phyloP scores from a whole-genome alignment of 2,888 invertebrate genomes.

The Tetrapedia diversipes region DNA sequence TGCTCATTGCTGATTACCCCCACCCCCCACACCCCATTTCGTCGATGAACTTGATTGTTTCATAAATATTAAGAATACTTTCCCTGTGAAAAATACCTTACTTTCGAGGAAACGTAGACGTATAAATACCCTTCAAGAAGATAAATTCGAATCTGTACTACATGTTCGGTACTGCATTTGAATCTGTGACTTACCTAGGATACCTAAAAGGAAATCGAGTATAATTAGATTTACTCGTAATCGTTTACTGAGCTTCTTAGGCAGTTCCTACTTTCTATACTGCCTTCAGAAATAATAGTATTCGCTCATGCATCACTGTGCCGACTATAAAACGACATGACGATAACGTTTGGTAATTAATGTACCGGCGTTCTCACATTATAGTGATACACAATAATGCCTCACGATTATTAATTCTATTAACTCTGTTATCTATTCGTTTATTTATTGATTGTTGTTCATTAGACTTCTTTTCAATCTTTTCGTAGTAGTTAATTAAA shows the following conservation, averaged over 20 bases:
- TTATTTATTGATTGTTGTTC: constrained; percentile 58
- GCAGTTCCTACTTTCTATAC: constrained; percentile 53
- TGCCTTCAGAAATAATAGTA: constrained; percentile 44
- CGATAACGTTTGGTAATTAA: constrained; percentile 26
- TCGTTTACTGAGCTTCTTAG: constrained; percentile 40
- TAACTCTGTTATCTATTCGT: constrained; percentile 36
- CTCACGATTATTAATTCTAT: constrained; percentile 24
- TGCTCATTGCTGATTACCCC: constrained; percentile 56
- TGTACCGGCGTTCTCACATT: constrained; percentile 33
- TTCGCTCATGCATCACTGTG: constrained; percentile 37
- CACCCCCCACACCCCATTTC: too few relatives aligned
- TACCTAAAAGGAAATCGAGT: constrained; percentile 14
- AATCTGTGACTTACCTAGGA: constrained; percentile 40
- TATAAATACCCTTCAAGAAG: constrained; percentile 1
- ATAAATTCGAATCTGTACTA: constrained; percentile 28
- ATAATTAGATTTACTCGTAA: constrained; percentile 43
- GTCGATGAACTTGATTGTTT: constrained; percentile 25
- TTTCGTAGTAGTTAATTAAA: constrained; percentile 33
- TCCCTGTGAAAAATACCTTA: constrained; percentile 9
- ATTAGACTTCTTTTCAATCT: constrained; percentile 18
- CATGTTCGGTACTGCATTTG: constrained; percentile 41
- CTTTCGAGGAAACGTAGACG: constrained; percentile 3
- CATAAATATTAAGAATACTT: constrained; percentile 13
- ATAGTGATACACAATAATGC: constrained; percentile 27
- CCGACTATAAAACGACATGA: constrained; percentile 19